Conservation (phyloP, 2,888 invertebrate genomes). For the Tetheella fluctuosa region DNA sequence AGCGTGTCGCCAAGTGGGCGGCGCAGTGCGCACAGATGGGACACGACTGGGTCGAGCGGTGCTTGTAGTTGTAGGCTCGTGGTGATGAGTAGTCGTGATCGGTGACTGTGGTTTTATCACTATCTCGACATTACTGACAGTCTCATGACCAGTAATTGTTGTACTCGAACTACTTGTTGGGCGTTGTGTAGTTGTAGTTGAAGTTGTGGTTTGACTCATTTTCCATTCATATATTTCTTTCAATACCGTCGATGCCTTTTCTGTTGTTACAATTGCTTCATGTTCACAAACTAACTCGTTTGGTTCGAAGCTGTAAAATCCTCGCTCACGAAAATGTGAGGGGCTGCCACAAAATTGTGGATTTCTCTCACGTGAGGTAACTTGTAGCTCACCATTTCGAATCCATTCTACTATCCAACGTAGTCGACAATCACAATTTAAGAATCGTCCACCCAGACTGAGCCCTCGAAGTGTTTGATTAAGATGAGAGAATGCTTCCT, state of each 20-base stretch:
- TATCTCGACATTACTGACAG: constrained; percentile 50
- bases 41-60: constrained; percentile 61
- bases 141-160: constrained; percentile 44
- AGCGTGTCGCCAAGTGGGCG: constrained; percentile 77
- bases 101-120: constrained; percentile 43
- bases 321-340: constrained; percentile 89
- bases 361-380: constrained; percentile 95
- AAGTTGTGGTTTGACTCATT: constrained; percentile 51
- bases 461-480: constrained; percentile 93
- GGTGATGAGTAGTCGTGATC: constrained; percentile 14
- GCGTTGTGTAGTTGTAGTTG: constrained; percentile 44
- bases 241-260: constrained; percentile 44
- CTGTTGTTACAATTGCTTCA: constrained; percentile 58
- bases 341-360: constrained; percentile 97
- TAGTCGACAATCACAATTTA: constrained; percentile 94
- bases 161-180: constrained; percentile 45
- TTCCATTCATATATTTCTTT: constrained; percentile 50
- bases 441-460: constrained; percentile 93
- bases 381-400: constrained; percentile 93
- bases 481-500: constrained; percentile 89
- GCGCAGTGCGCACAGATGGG: constrained; percentile 67
- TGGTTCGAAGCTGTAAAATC: constrained; percentile 93
- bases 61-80: constrained; percentile 48
- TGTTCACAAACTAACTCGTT: constrained; percentile 87
- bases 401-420: constrained; percentile 97